phyloP scores from a whole-genome alignment of 1,140 invertebrate genomes.

The Pemphigus obesinymphae region DNA sequence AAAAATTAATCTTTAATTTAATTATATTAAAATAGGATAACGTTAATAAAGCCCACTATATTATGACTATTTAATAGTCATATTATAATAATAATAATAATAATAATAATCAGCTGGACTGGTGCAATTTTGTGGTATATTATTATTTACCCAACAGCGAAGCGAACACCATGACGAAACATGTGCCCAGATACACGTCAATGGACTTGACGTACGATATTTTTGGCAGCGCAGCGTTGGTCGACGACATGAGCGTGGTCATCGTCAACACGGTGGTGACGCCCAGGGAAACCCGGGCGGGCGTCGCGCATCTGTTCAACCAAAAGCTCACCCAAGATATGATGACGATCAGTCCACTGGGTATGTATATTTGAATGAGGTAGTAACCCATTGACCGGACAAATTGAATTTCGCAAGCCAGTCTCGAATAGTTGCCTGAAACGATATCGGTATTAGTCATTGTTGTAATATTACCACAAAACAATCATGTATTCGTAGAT shows the following conservation, averaged over 20 bases:
- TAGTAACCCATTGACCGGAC: constrained; percentile 98
- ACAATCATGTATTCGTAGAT: no score
- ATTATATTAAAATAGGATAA: no score
- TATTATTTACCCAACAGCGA: constrained; percentile 78
- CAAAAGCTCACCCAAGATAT: constrained; percentile 98
- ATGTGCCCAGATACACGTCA: constrained; percentile 95
- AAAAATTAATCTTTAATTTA: no score
- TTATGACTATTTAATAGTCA: no score
- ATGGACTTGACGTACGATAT: constrained; percentile 98
- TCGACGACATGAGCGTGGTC: constrained; percentile 98
- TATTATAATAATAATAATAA: no score
- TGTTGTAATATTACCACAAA: no score
- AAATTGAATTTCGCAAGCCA: constrained; percentile 97
- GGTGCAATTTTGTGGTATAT: no score
- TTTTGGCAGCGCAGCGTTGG: constrained; percentile 94
- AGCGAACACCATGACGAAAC: constrained; percentile 97
- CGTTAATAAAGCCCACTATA: no score
- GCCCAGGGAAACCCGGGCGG: constrained; percentile 90
- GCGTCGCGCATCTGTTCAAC: constrained; percentile 91
- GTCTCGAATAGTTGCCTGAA: constrained; percentile 92
- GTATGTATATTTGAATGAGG: constrained; percentile 98
- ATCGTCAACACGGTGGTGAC: constrained; percentile 97
- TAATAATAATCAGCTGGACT: no score
- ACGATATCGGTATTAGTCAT: no score
- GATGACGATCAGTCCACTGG: constrained; percentile 96